Conservation (phyloP, 2,797 vertebrate genomes). For the Macrochelys suwanniensis region DNA sequence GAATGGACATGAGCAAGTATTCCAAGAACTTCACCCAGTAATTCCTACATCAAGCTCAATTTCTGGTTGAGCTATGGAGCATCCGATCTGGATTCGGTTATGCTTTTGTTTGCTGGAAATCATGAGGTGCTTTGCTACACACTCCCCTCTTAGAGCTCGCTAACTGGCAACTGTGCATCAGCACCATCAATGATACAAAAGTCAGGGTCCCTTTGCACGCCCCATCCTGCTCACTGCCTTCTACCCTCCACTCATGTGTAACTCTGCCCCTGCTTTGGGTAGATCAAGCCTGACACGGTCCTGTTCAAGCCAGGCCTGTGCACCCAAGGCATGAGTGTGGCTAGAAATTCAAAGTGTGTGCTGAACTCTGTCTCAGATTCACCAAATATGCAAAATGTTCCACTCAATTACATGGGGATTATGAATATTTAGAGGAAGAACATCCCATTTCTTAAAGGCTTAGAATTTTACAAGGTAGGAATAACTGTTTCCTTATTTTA, state of each 20-base stretch:
- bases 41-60: neutral
- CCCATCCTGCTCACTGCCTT: rapidly evolving
- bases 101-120: neutral
- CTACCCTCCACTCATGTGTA: rapidly evolving
- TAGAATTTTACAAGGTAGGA: neutral
- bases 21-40: neutral
- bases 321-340: neutral
- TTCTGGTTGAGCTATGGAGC: neutral
- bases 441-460: neutral
- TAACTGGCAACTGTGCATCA: rapidly evolving
- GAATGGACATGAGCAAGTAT: no score
- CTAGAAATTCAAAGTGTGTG: neutral
- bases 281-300: neutral
- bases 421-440: neutral
- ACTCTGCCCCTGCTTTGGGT: neutral
- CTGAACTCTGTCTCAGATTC: neutral
- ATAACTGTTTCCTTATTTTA: neutral
- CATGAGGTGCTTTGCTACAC: neutral
- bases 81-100: neutral
- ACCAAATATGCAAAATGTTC: neutral
- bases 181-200: neutral
- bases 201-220: neutral
- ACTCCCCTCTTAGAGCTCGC: neutral
- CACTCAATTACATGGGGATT: neutral
- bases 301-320: neutral